Evolutionary conservation across 2,888 invertebrate genomes (phyloP).

Genomic region (Pegoplata infirma): DNA sequence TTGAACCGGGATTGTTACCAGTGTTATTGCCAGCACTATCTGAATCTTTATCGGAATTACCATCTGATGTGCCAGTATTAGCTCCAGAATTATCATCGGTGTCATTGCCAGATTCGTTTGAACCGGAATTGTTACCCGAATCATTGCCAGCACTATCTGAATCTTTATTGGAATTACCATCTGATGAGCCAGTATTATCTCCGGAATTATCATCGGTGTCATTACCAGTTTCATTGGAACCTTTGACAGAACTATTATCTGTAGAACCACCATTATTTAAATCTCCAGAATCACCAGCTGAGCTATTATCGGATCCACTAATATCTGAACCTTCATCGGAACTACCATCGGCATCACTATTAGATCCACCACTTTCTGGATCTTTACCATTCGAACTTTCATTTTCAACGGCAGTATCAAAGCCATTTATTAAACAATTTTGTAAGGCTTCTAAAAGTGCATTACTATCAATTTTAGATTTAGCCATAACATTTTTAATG

Average conservation of each 20-base stretch:
- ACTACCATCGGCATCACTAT: not conserved
- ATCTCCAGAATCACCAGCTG: not conserved
- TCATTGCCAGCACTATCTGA: too few species aligned
- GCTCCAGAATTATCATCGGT: too few species aligned
- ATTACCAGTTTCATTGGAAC: too few species aligned
- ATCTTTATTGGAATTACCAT: too few species aligned
- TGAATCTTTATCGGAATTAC: too few species aligned
- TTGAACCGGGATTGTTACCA: too few species aligned
- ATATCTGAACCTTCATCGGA: not conserved
- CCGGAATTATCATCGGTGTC: not conserved
- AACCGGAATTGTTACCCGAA: too few species aligned
- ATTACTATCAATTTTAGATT: slow-evolving; percentile 58
- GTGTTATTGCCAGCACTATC: too few species aligned
- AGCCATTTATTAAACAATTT: slow-evolving; percentile 61
- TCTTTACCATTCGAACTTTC: too few species aligned
- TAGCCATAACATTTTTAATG: slow-evolving; percentile 51
- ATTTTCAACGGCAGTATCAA: slow-evolving; percentile 10
- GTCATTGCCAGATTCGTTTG: too few species aligned
- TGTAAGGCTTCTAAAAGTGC: slow-evolving; percentile 53
- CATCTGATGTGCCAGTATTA: too few species aligned
- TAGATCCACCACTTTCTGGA: slow-evolving; percentile 5
- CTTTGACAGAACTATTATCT: not conserved
- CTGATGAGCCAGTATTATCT: too few species aligned
- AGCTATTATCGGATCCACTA: not conserved
- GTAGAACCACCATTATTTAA: not conserved